Evolutionary conservation across 2,113 vertebrate species (phyloP).

Genomic region (Falcunculus frontatus): DNA sequence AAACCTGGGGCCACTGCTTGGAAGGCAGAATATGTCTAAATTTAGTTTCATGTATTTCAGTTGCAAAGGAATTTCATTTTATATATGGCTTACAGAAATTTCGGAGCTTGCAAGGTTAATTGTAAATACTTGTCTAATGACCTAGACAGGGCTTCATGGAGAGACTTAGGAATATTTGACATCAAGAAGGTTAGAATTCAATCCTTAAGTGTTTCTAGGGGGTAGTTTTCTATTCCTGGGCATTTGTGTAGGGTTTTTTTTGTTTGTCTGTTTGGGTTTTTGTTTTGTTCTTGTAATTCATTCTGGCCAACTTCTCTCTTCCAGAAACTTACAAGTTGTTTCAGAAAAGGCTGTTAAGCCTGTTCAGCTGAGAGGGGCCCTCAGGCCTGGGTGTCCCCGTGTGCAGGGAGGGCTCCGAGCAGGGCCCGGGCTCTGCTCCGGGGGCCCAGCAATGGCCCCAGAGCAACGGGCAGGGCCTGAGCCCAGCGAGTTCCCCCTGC

Average conservation of each 20-base stretch:
- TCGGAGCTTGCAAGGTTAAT: neutral
- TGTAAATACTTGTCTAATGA: neutral
- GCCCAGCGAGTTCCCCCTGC: neutral
- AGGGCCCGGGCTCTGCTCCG: neutral
- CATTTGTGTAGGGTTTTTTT: neutral
- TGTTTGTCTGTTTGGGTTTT: neutral
- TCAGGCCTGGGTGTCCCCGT: neutral
- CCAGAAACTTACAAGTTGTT: neutral
- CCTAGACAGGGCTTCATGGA: neutral
- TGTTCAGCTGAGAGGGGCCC: neutral
- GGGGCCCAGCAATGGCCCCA: neutral
- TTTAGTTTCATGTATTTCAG: neutral
- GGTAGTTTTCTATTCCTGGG: neutral
- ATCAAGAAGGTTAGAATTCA: neutral
- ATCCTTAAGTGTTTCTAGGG: neutral
- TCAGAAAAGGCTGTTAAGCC: neutral
- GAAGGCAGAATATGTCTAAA: neutral
- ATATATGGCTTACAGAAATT: neutral
- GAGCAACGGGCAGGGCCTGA: neutral
- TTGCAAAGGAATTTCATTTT: neutral
- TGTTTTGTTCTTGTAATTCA: neutral
- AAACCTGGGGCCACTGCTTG: neutral
- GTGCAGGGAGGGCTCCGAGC: neutral
- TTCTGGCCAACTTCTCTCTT: neutral
- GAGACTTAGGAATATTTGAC: neutral